Conservation (phyloP, 2,888 invertebrate species). For the Arge pagana region DNA sequence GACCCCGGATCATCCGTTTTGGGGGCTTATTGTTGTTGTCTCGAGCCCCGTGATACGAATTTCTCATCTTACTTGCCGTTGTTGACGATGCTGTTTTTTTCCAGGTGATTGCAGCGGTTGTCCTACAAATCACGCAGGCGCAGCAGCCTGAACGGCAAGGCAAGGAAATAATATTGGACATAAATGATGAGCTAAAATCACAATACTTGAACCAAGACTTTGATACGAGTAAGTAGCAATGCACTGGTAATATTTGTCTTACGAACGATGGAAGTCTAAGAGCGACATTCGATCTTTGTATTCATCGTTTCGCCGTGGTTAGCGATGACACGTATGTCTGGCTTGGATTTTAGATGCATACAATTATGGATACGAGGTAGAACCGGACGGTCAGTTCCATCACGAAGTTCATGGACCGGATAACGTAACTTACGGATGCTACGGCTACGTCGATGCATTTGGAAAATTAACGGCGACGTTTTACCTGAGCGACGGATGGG, state of each 20-base stretch:
- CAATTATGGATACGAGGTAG: conserved; percentile 78
- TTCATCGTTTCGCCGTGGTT: too few species aligned
- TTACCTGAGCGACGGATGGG: conserved; percentile 78
- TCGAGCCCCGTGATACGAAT: too few species aligned
- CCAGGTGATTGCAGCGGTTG: conserved; percentile 57
- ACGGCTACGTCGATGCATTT: conserved; percentile 75
- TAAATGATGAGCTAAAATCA: conserved; percentile 73
- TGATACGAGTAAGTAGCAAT: conserved; percentile 68
- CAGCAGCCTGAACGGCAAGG: conserved; percentile 42
- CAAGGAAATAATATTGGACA: conserved; percentile 73
- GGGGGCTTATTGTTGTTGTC: too few species aligned
- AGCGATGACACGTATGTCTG: neutral
- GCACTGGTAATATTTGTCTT: too few species aligned
- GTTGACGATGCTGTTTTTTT: too few species aligned
- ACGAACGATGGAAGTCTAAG: too few species aligned
- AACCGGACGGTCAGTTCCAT: conserved; percentile 74
- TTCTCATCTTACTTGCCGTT: too few species aligned
- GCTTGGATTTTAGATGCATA: conserved; percentile 65
- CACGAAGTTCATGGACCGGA: conserved; percentile 78
- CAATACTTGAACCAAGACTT: conserved; percentile 79
- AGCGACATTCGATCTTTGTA: conserved; percentile 2
- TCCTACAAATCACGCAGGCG: conserved; percentile 54
- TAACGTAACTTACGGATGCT: conserved; percentile 80
- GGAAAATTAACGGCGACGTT: conserved; percentile 71
- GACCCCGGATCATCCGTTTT: too few species aligned